Conservation (phyloP, 1,140 invertebrate genomes). For the Trichonephila clavipes region DNA sequence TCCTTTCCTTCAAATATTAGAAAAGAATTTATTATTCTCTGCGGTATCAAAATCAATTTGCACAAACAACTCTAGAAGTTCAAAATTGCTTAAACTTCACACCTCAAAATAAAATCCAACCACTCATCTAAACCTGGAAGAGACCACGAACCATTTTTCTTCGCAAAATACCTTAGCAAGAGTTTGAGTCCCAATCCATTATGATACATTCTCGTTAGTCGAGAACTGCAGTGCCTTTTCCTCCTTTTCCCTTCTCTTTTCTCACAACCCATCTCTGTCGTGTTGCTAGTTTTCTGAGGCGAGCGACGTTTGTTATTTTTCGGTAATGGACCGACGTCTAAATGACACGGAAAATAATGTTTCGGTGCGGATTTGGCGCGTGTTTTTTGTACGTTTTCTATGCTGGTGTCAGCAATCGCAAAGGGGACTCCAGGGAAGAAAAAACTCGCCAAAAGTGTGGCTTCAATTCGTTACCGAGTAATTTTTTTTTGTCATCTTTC, state of each 20-base stretch:
- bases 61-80: too few species aligned
- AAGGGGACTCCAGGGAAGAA: background rate
- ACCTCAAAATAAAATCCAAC: too few species aligned
- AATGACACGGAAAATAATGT: conserved; percentile 51
- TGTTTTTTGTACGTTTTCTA: background rate
- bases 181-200: conserved; percentile 50
- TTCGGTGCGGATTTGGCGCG: background rate
- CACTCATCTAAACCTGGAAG: too few species aligned
- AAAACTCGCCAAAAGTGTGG: background rate
- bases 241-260: background rate
- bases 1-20: too few species aligned
- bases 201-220: conserved; percentile 42
- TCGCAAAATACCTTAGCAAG: background rate
- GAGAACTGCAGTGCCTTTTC: background rate
- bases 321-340: conserved; percentile 50
- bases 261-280: background rate
- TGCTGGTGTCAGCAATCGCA: background rate
- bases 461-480: background rate
- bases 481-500: too few species aligned
- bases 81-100: too few species aligned
- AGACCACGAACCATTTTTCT: background rate
- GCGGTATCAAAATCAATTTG: too few species aligned
- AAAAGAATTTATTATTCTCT: too few species aligned
- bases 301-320: conserved; percentile 52
- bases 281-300: background rate